A percentile compares a stretch with the other conserved stretches of the same genome.
phyloP scores from a whole-genome alignment of 2,113 vertebrate species.

The Chaetops frenatus region DNA sequence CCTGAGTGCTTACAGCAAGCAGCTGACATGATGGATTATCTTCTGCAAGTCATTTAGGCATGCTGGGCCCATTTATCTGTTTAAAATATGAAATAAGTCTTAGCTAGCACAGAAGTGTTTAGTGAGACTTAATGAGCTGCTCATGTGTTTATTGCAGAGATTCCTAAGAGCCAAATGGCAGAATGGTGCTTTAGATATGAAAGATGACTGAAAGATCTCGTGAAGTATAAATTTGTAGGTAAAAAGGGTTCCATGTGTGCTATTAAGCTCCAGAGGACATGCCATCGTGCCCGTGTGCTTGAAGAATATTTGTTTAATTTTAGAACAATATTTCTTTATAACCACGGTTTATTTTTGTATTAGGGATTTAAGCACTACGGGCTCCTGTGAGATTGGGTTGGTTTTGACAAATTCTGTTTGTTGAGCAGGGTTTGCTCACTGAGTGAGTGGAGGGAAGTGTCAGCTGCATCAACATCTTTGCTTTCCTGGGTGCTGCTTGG shows the following conservation, averaged over 20 bases:
- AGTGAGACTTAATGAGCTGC: slow-evolving; percentile 36
- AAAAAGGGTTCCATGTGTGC: background rate
- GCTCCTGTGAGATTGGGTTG: background rate
- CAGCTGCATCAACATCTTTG: background rate
- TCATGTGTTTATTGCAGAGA: slow-evolving; percentile 12
- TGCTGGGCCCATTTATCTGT: background rate
- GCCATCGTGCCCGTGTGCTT: background rate
- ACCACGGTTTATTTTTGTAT: background rate
- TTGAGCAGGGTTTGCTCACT: background rate
- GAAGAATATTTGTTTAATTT: background rate
- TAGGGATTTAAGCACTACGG: background rate
- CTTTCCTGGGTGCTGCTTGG: background rate
- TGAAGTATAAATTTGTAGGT: background rate
- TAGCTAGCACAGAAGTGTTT: background rate
- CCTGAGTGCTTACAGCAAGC: background rate
- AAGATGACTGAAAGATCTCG: slow-evolving; percentile 15
- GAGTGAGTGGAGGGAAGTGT: background rate
- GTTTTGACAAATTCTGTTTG: background rate
- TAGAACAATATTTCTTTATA: background rate
- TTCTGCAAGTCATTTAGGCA: background rate
- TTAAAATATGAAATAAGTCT: slow-evolving; percentile 12
- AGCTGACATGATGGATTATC: background rate
- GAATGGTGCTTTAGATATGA: background rate
- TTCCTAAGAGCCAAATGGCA: background rate
- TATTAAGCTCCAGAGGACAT: background rate